Conservation (phyloP, 2,888 invertebrate species). For the Rugalucina vietnamica region DNA sequence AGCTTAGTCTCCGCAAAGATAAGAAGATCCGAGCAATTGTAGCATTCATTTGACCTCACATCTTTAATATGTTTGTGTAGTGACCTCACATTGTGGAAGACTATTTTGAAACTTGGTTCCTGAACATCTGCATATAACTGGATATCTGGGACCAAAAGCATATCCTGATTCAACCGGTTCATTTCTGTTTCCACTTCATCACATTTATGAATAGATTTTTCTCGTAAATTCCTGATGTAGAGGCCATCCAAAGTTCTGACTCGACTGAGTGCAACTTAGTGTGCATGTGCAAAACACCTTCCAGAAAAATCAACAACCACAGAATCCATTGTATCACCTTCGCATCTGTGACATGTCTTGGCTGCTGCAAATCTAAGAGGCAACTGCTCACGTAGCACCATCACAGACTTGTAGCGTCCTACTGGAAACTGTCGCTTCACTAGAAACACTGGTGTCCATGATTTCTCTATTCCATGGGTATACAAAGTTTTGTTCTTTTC, state of each 20-base stretch:
- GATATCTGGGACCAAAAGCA: neutral
- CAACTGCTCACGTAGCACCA: conserved; percentile 16
- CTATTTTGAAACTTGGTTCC: neutral
- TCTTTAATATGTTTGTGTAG: neutral
- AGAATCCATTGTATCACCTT: neutral
- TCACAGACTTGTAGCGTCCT: conserved; percentile 22
- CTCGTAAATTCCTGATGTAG: neutral
- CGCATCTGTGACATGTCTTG: neutral
- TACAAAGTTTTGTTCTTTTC: conserved; percentile 7
- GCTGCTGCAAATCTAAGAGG: conserved; percentile 26
- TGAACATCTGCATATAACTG: neutral
- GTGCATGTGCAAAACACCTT: conserved; percentile 1
- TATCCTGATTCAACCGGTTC: neutral
- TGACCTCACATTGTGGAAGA: neutral
- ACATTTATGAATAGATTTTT: neutral
- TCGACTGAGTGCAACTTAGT: neutral
- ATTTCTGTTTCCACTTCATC: neutral
- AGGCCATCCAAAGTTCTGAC: neutral
- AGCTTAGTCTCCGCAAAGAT: neutral
- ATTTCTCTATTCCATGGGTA: neutral
- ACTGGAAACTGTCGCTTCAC: conserved; percentile 23
- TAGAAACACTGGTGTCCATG: conserved; percentile 13
- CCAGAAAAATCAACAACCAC: neutral
- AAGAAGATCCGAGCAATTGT: neutral
- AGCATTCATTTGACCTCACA: neutral